These are phyloP conservation scores for Metopia argyrocephala DNA, from an alignment of 2,888 invertebrate species.

Conservation along the genomic window DNA sequence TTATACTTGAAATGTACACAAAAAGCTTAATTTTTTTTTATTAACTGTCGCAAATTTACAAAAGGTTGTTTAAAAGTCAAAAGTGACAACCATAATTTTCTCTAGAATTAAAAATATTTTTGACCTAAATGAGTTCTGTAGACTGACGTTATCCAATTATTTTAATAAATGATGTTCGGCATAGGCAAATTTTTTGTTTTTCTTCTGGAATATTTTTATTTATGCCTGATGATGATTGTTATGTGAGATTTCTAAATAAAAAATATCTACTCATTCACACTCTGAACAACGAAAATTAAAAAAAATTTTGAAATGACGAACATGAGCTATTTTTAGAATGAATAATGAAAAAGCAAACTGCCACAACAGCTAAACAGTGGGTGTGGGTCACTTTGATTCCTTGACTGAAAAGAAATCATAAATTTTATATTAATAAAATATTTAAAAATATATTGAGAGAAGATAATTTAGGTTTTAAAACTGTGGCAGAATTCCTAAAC, in stretches of 20 bases:
- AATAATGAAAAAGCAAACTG: background rate
- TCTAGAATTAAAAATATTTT: background rate
- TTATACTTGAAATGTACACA: too few species aligned
- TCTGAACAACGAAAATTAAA: background rate
- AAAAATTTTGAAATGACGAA: constrained; percentile 10
- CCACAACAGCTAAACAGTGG: too few species aligned
- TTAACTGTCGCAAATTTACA: too few species aligned
- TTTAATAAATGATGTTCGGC: background rate
- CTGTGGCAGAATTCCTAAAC: too few species aligned
- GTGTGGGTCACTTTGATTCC: too few species aligned
- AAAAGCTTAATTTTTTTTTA: too few species aligned
- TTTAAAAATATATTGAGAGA: too few species aligned
- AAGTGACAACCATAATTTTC: background rate
- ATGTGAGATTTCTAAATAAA: too few species aligned
- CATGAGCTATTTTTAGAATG: background rate
- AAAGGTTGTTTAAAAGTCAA: background rate
- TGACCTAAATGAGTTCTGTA: background rate
- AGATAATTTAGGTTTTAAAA: too few species aligned
- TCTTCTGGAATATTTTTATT: background rate
- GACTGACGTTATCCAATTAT: background rate
- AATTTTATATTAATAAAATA: too few species aligned
- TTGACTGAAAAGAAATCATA: too few species aligned
- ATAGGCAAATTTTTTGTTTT: background rate
- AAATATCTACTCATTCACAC: background rate
- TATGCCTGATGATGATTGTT: too few species aligned